Conservation (phyloP, 2,888 invertebrate genomes). For the Cosmia trapezina region DNA sequence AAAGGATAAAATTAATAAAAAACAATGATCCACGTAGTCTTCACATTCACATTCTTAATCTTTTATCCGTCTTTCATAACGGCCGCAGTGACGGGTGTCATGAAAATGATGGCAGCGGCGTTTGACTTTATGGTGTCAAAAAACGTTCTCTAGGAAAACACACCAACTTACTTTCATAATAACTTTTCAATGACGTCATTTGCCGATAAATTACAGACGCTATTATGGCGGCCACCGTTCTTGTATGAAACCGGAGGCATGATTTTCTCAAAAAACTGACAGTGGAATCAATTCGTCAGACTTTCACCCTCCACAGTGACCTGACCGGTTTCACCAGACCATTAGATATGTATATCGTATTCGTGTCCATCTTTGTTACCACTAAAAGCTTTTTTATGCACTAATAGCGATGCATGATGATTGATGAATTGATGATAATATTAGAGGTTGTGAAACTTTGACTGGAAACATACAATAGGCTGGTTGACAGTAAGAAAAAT, state of each 20-base stretch:
- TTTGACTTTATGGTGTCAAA: background rate
- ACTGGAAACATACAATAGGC: background rate
- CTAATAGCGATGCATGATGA: constrained; percentile 43
- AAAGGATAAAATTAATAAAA: no score
- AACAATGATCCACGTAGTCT: no score
- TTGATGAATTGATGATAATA: constrained; percentile 46
- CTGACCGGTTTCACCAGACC: constrained; percentile 10
- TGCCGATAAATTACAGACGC: background rate
- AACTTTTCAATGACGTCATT: background rate
- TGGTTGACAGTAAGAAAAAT: no score
- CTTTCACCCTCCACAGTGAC: constrained; percentile 13
- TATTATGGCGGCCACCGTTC: background rate
- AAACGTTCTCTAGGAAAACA: background rate
- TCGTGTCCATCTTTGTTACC: constrained; percentile 40
- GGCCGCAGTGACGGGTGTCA: no score
- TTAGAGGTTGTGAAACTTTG: constrained; percentile 1
- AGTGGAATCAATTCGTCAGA: constrained; percentile 33
- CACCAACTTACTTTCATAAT: background rate
- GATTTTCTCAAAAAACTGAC: background rate
- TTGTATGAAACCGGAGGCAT: background rate
- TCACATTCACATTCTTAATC: no score
- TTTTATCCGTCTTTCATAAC: no score
- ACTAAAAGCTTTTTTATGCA: constrained; percentile 58
- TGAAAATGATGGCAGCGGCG: no score
- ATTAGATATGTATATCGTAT: constrained; percentile 31